These are phyloP conservation scores for Rhabdomys dilectus DNA, from an alignment of 2,113 vertebrate species.

Conservation along the genomic window DNA sequence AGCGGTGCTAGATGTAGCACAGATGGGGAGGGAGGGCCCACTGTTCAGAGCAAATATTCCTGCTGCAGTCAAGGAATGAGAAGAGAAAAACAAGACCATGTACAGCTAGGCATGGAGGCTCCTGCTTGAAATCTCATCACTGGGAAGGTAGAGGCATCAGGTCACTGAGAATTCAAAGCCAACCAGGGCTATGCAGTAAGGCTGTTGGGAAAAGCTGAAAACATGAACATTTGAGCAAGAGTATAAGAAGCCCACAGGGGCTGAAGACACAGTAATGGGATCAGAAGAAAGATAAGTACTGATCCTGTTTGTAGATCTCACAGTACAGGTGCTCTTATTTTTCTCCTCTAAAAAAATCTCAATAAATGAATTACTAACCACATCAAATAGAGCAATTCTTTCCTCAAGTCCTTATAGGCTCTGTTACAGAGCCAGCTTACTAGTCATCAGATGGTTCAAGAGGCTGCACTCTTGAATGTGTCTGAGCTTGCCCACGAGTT, in stretches of 20 bases:
- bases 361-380: background rate
- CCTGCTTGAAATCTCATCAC: background rate
- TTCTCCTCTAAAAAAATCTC: conserved; percentile 9
- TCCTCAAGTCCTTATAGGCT: background rate
- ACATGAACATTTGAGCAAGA: background rate
- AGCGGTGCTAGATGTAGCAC: background rate
- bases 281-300: background rate
- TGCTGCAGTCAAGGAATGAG: background rate
- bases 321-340: background rate
- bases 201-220: background rate
- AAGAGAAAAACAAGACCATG: background rate
- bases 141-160: background rate
- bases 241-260: background rate
- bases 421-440: background rate
- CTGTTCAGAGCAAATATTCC: background rate
- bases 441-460: background rate
- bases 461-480: background rate
- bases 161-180: background rate
- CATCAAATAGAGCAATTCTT: background rate
- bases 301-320: background rate
- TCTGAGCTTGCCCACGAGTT: background rate
- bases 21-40: background rate
- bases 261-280: background rate
- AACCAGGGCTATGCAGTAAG: background rate
- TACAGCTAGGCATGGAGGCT: too few relatives aligned